Conservation (phyloP, 2,888 invertebrate genomes). For the Cyaniris semiargus region DNA sequence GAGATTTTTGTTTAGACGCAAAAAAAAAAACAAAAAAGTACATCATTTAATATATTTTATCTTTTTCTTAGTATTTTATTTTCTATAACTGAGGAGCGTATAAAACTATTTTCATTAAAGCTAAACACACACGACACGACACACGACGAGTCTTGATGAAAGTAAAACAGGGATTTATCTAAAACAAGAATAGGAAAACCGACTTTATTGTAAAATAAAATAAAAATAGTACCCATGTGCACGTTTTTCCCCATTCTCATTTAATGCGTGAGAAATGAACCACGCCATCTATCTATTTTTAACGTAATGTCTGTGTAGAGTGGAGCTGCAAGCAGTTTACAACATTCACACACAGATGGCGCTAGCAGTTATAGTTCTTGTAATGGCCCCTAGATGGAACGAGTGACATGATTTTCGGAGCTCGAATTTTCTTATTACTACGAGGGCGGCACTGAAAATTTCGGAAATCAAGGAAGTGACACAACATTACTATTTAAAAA, state of each 20-base stretch:
- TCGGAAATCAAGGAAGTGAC: no score
- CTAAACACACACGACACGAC: not conserved
- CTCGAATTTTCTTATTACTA: not conserved
- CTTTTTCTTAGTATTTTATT: no score
- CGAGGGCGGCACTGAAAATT: no score
- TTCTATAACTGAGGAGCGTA: no score
- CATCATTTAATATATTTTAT: no score
- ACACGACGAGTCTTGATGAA: not conserved
- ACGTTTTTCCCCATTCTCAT: not conserved
- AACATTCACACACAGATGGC: not conserved
- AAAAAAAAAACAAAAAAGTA: no score
- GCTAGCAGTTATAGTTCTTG: not conserved
- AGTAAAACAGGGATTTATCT: not conserved
- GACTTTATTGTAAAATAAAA: no score
- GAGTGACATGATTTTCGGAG: not conserved
- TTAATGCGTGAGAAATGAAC: not conserved
- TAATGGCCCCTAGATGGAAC: not conserved
- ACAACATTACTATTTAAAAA: no score
- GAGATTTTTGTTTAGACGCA: not conserved
- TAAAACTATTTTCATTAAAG: no score
- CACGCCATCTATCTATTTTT: not conserved
- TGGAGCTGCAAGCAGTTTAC: not conserved
- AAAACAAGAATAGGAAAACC: not conserved
- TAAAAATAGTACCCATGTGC: no score
- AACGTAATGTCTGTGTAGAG: not conserved